Evolutionary conservation across 2,797 vertebrate species (phyloP).

Genomic region (Brachyalestes nurse): DNA sequence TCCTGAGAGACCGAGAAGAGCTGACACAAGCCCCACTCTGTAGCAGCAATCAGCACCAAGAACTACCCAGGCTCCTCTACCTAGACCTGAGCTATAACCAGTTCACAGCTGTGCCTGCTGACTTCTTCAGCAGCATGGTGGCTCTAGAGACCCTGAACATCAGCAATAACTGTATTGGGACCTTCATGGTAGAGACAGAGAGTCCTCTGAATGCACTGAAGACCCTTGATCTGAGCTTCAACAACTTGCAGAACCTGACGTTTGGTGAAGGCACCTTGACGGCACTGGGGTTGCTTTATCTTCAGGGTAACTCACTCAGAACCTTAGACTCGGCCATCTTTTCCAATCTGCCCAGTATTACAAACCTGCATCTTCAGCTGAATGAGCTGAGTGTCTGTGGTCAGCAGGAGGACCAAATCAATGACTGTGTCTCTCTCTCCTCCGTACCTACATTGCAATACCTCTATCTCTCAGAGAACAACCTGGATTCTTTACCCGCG

Average conservation of each 20-base stretch:
- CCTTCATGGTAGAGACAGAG: conserved; percentile 67
- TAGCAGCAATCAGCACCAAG: conserved; percentile 55
- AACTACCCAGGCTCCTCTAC: conserved; percentile 74
- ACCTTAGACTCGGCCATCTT: conserved; percentile 79
- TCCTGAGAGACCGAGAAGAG: conserved; percentile 61
- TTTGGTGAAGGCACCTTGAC: conserved; percentile 68
- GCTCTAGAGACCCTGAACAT: conserved; percentile 86
- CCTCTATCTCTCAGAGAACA: conserved; percentile 85
- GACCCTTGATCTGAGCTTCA: conserved; percentile 86
- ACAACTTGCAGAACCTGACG: conserved; percentile 80
- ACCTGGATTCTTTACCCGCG: conserved; percentile 73
- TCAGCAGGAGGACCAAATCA: conserved; percentile 42
- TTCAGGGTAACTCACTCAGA: conserved; percentile 83
- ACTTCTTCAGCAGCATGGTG: conserved; percentile 80
- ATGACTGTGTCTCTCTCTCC: conserved; percentile 79
- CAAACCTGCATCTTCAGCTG: conserved; percentile 81
- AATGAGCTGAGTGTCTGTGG: conserved; percentile 85
- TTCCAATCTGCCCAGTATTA: conserved; percentile 77
- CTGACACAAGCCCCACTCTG: not conserved
- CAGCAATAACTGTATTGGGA: conserved; percentile 88
- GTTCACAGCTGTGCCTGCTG: conserved; percentile 79
- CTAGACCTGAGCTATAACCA: conserved; percentile 95
- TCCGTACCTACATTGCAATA: conserved; percentile 73
- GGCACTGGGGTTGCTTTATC: conserved; percentile 78
- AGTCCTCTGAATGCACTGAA: conserved; percentile 71